Evolutionary conservation across 2,797 vertebrate genomes (phyloP), one percentile per base, ranked within the genome.

Genomic region (Helostoma temminkii): DNA sequence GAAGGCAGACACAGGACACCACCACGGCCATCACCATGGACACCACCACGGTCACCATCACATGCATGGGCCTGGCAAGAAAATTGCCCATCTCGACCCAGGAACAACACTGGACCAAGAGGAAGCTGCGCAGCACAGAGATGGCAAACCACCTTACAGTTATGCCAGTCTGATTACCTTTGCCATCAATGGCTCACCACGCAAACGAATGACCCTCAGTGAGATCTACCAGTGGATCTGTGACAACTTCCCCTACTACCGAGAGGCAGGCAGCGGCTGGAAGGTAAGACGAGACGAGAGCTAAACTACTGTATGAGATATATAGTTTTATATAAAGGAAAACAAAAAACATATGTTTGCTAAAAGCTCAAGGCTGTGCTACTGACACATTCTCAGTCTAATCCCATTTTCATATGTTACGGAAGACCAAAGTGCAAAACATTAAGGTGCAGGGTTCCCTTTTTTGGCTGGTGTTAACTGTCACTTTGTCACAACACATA

Each of bases 201-300:
- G 94, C 85, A 95, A 95, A 93, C 93, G 94, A 79, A 96, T 96
- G 95, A 96, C 95, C 56, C 93, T 96, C 69, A 96, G 95, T 72
- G 95, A 96, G 89, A 96, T 96, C 92, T 96, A 96, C 85, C 95
- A 96, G 89, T 96, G 95, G 95, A 96, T 96, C 91, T 96, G 95
- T 82, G 95, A 96, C 91, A 96, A 96, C 89, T 96, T 96, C 63
- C 95, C 95, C 2, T 96, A 96, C 89, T 96, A 96, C 86, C 85
- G 94, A 85, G 94, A 96, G 87, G 95, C 95, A 19, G 95, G 95
- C 83, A 96, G 95, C 57, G 95, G 95, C 80, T 96, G 95, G 95
- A 96, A 96, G 95, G 95, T 95, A 93, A 92, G 93, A 55, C 0
- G 0, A 28, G 16, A 60, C 22, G 16, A 53, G 2, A 6, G 1